Conservation (phyloP, 2,888 invertebrate genomes). For the Petrolisthes manimaculis region DNA sequence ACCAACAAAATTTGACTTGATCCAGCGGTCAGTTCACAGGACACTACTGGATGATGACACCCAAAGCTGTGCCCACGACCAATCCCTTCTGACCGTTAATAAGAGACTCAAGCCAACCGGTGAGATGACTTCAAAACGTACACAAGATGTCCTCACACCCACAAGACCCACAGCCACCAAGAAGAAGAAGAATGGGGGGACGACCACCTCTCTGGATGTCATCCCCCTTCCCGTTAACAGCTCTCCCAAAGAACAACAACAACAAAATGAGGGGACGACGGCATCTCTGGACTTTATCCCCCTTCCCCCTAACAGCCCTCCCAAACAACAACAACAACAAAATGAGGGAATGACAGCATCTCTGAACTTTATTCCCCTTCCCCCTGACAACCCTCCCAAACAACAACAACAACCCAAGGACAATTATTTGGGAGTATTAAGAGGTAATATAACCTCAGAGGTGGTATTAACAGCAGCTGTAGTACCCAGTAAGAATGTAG, state of each 20-base stretch:
- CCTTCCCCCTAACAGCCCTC: conserved; percentile 11
- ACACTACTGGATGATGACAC: no score
- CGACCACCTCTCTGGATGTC: conserved; percentile 13
- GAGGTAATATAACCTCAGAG: no score
- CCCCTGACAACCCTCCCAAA: no score
- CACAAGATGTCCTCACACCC: conserved; percentile 1
- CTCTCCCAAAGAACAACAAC: conserved; percentile 1
- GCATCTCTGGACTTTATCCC: conserved; percentile 29
- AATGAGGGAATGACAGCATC: not conserved
- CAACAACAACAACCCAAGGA: no score
- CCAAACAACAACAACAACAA: not conserved
- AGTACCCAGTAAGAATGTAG: no score
- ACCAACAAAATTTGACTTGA: no score
- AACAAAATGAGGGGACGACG: not conserved
- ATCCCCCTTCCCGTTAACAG: not conserved
- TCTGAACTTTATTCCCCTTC: no score
- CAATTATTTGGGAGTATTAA: no score
- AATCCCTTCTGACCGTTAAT: not conserved
- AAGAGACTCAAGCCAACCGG: not conserved
- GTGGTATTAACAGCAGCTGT: no score
- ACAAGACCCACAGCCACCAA: conserved; percentile 6
- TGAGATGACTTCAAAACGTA: conserved; percentile 19
- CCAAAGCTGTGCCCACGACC: not conserved
- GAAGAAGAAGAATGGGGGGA: not conserved
- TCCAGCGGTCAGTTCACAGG: no score